Conservation (phyloP, 2,888 invertebrate species). For the Dinocampus coccinellae region DNA sequence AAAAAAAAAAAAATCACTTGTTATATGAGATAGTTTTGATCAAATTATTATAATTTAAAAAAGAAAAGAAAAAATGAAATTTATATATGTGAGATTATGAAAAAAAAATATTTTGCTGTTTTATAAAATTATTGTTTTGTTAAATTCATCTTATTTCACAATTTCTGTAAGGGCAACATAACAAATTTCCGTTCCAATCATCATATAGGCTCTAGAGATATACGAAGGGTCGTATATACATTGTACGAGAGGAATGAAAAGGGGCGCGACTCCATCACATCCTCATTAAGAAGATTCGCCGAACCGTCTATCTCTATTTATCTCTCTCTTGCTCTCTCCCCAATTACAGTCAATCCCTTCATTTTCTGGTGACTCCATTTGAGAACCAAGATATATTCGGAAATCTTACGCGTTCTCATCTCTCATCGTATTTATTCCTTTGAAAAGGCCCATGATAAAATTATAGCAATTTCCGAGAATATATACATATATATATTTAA, state of each 20-base stretch:
- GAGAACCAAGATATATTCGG: conserved; percentile 25
- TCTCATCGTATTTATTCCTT: background rate
- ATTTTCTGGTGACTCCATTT: conserved; percentile 42
- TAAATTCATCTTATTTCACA: background rate
- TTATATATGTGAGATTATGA: too few species aligned
- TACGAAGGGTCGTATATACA: background rate
- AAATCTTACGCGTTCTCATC: background rate
- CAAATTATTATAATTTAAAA: too few species aligned
- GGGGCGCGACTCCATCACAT: conserved; percentile 21
- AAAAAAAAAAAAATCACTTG: too few species aligned
- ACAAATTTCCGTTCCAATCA: conserved; percentile 40
- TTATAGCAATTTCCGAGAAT: background rate
- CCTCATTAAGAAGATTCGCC: conserved; percentile 40
- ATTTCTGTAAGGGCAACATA: conserved; percentile 18
- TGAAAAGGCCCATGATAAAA: background rate
- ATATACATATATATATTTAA: too few species aligned
- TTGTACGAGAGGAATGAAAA: conserved; percentile 26
- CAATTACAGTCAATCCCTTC: conserved; percentile 39
- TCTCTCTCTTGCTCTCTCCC: too few species aligned
- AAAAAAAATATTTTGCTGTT: background rate
- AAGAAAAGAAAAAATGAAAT: too few species aligned
- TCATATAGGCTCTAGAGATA: background rate
- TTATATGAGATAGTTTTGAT: too few species aligned
- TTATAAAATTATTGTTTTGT: background rate
- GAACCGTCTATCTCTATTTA: too few species aligned